These are phyloP conservation scores for Formica selysi DNA, from an alignment of 1,140 invertebrate genomes.

Conservation along the genomic window DNA sequence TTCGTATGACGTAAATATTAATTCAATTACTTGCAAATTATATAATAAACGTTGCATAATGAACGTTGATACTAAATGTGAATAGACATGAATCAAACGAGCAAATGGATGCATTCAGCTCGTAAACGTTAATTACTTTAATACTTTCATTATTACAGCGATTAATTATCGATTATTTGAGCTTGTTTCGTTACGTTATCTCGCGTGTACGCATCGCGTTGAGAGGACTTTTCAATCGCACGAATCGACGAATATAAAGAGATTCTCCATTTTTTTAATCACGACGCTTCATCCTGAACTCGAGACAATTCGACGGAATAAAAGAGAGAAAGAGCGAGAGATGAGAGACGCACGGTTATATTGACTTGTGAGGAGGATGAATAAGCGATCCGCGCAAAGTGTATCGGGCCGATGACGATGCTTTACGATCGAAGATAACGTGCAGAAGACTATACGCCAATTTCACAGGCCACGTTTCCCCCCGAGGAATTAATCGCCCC, in stretches of 20 bases:
- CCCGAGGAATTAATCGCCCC: slow-evolving; percentile 74
- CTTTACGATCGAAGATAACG: slow-evolving; percentile 75
- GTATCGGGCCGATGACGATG: slow-evolving; percentile 72
- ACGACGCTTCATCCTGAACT: neutral
- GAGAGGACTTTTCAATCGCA: slow-evolving; percentile 19
- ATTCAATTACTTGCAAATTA: neutral
- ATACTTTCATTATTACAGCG: slow-evolving; percentile 43
- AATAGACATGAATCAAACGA: slow-evolving; percentile 31
- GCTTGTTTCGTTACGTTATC: slow-evolving; percentile 37
- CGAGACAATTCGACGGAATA: slow-evolving; percentile 41
- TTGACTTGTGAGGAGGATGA: slow-evolving; percentile 73
- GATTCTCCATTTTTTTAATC: neutral
- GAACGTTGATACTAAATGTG: slow-evolving; percentile 12
- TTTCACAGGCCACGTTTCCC: slow-evolving; percentile 68
- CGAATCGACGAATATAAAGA: neutral
- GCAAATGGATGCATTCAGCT: slow-evolving; percentile 41
- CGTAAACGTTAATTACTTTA: slow-evolving; percentile 56
- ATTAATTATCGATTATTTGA: slow-evolving; percentile 60
- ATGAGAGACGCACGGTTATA: slow-evolving; percentile 59
- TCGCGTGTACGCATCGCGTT: neutral
- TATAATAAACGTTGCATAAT: slow-evolving; percentile 12
- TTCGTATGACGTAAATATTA: slow-evolving; percentile 28
- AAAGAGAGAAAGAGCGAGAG: neutral
- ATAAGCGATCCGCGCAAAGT: slow-evolving; percentile 69
- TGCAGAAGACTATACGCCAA: slow-evolving; percentile 75